Evolutionary conservation across 1,140 invertebrate genomes (phyloP).

Genomic region (Drosophila quadrilineata): DNA sequence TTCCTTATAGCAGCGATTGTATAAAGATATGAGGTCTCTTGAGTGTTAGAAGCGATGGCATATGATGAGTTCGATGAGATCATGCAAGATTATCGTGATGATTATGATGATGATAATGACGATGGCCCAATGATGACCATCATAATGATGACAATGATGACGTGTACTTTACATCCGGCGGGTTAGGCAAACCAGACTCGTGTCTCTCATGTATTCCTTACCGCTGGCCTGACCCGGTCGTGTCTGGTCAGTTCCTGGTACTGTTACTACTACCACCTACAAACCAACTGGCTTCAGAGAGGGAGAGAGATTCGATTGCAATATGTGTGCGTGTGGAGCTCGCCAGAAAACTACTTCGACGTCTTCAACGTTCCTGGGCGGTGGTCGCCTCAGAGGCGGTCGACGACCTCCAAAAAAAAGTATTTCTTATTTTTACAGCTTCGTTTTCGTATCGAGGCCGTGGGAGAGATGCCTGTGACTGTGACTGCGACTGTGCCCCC

Average conservation of each 20-base stretch:
- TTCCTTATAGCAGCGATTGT: conserved; percentile 73
- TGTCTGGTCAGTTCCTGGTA: no score
- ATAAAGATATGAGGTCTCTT: conserved; percentile 51
- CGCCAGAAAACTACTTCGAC: conserved; percentile 30
- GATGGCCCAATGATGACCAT: conserved; percentile 38
- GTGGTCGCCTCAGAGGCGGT: conserved; percentile 44
- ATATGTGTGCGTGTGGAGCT: no score
- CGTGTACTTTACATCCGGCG: no score
- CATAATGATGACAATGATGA: conserved; percentile 25
- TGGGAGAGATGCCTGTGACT: conserved; percentile 52
- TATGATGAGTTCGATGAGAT: conserved; percentile 16
- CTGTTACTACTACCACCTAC: no score
- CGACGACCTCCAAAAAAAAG: conserved; percentile 39
- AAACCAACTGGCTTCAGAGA: no score
- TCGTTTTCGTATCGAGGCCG: conserved; percentile 54
- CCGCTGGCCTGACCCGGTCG: no score
- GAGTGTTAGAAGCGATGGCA: conserved; percentile 28
- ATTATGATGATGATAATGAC: conserved; percentile 22
- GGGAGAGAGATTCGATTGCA: no score
- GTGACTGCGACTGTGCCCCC: conserved; percentile 36
- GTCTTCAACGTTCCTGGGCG: conserved; percentile 23
- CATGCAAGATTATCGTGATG: conserved; percentile 13
- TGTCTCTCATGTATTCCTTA: no score
- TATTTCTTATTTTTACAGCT: conserved; percentile 77
- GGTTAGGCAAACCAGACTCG: no score